A percentile compares a stretch with the other conserved stretches of the same genome.
phyloP scores from a whole-genome alignment of 2,888 invertebrate species.

The Coenonympha glycerion region DNA sequence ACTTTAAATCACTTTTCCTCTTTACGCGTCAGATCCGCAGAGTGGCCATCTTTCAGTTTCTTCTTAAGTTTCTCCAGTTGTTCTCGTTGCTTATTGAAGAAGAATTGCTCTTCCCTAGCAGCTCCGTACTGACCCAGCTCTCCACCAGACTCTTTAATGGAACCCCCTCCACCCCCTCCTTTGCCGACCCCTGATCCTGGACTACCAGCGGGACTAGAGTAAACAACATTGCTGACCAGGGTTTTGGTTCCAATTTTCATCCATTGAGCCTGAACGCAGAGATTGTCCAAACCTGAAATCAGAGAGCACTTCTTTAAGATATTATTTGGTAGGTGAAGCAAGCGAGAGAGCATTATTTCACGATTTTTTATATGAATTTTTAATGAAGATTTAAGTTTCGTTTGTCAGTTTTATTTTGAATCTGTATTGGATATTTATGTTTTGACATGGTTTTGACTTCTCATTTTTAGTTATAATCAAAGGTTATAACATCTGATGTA shows the following conservation, averaged over 20 bases:
- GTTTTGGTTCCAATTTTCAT: not conserved
- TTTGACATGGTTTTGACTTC: too few species aligned
- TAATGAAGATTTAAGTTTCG: too few species aligned
- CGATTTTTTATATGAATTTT: not conserved
- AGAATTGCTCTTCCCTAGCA: slow-evolving; percentile 56
- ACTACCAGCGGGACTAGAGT: slow-evolving; percentile 21
- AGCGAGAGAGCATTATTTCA: not conserved
- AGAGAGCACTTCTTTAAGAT: not conserved
- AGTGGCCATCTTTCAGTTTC: slow-evolving; percentile 32
- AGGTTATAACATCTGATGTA: too few species aligned
- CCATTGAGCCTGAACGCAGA: not conserved
- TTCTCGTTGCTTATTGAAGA: slow-evolving; percentile 48
- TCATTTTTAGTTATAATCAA: not conserved
- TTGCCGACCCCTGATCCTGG: slow-evolving; percentile 52
- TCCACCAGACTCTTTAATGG: slow-evolving; percentile 50
- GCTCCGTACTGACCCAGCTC: slow-evolving; percentile 48
- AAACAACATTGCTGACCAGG: slow-evolving; percentile 13
- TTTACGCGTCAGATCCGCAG: slow-evolving; percentile 25
- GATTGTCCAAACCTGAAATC: not conserved
- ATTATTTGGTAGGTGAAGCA: not conserved
- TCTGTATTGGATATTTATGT: too few species aligned
- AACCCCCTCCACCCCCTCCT: slow-evolving; percentile 51
- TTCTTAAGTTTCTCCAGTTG: slow-evolving; percentile 48
- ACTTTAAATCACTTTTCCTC: slow-evolving; percentile 8
- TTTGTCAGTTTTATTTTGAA: too few species aligned